Conservation (phyloP, 2,888 invertebrate species). For the Didymodactylos carnosus region DNA sequence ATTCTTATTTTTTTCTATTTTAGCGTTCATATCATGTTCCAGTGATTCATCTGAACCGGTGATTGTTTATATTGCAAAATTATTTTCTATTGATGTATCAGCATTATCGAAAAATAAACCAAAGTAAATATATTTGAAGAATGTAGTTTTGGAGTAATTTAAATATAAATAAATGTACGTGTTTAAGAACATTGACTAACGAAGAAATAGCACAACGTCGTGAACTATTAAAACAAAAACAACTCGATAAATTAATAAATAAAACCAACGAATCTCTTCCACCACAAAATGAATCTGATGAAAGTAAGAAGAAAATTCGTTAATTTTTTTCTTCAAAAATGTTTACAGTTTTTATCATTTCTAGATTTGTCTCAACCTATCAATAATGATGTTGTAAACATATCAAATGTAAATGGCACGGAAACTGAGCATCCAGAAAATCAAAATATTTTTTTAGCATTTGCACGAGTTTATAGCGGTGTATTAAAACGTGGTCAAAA, state of each 20-base stretch:
- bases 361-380: too few species aligned
- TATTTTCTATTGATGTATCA: conserved; percentile 58
- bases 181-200: conserved; percentile 46
- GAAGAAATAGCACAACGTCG: conserved; percentile 52
- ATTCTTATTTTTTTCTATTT: background rate
- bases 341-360: too few species aligned
- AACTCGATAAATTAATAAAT: conserved; percentile 39
- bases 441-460: conserved; percentile 54
- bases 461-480: conserved; percentile 79
- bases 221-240: conserved; percentile 47
- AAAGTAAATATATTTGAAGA: conserved; percentile 19
- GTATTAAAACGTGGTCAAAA: conserved; percentile 52
- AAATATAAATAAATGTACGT: too few species aligned
- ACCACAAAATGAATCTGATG: too few species aligned
- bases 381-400: background rate
- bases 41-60: conserved; percentile 45
- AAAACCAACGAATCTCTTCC: background rate
- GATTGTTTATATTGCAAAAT: conserved; percentile 64
- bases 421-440: background rate
- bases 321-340: background rate
- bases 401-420: background rate
- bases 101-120: conserved; percentile 58
- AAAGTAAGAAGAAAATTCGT: background rate
- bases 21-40: conserved; percentile 43
- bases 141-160: background rate